Evolutionary conservation across 2,797 vertebrate genomes (phyloP).

Genomic region (Stomatorhinus walkeri): DNA sequence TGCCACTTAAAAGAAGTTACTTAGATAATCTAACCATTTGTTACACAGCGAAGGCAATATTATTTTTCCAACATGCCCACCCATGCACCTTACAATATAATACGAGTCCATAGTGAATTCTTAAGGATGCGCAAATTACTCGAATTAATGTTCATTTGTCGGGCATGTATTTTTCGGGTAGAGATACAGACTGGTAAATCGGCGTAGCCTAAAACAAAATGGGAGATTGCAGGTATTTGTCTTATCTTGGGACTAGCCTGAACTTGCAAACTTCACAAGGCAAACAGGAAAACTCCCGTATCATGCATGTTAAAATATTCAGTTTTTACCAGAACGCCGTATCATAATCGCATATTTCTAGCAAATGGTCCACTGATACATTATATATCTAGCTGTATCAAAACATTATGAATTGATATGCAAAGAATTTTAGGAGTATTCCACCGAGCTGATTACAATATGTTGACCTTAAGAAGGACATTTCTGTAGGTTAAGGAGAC

Average conservation of each 20-base stretch:
- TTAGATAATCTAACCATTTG: background rate
- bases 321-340: background rate
- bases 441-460: background rate
- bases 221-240: conserved; percentile 44
- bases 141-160: background rate
- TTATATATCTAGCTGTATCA: background rate
- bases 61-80: background rate
- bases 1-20: background rate
- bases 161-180: background rate
- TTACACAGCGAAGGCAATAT: background rate
- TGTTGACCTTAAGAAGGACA: background rate
- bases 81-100: background rate
- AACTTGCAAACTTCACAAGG: conserved; percentile 50
- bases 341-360: background rate
- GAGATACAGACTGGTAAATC: background rate
- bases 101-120: background rate
- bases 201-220: background rate
- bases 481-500: background rate
- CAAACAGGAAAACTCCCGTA: conserved; percentile 43
- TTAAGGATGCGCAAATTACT: background rate
- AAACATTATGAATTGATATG: background rate
- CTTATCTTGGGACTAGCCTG: conserved; percentile 46
- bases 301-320: conserved; percentile 11
- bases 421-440: background rate
- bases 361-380: background rate